Percentiles rank a stretch among this genome's conserved stretches.
Evolutionary conservation across 2,113 vertebrate species (phyloP).

Genomic region (Amblyornis subalaris): DNA sequence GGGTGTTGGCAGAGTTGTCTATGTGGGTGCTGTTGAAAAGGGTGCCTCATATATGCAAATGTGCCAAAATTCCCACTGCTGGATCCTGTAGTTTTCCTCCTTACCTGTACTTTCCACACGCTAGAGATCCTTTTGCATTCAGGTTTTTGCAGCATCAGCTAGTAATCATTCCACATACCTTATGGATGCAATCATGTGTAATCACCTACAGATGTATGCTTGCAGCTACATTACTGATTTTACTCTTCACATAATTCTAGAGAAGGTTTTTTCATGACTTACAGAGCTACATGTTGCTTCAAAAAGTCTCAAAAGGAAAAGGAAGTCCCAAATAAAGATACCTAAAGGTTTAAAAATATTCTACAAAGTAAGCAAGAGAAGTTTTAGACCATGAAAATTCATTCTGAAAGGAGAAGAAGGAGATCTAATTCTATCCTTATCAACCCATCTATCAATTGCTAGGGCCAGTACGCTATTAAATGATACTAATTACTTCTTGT

Average conservation of each 20-base stretch:
- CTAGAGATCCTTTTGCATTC: neutral
- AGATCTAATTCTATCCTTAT: neutral
- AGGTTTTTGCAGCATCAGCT: slow-evolving; percentile 12
- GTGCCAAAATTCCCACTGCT: neutral
- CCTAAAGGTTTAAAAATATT: neutral
- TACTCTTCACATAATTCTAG: neutral
- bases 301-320: neutral
- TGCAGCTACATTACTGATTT: slow-evolving; percentile 12
- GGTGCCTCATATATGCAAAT: neutral
- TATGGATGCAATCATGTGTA: slow-evolving; percentile 21
- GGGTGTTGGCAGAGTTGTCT: neutral
- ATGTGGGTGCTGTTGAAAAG: neutral
- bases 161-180: neutral
- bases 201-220: slow-evolving; percentile 36
- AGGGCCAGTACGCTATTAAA: neutral
- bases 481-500: neutral
- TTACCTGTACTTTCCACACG: neutral
- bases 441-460: neutral
- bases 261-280: neutral
- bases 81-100: neutral
- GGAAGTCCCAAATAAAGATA: neutral
- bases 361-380: neutral
- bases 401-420: neutral
- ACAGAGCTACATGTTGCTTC: neutral
- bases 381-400: neutral